phyloP scores from a whole-genome alignment of 2,888 invertebrate species.

The Chymomyza fuscimana region DNA sequence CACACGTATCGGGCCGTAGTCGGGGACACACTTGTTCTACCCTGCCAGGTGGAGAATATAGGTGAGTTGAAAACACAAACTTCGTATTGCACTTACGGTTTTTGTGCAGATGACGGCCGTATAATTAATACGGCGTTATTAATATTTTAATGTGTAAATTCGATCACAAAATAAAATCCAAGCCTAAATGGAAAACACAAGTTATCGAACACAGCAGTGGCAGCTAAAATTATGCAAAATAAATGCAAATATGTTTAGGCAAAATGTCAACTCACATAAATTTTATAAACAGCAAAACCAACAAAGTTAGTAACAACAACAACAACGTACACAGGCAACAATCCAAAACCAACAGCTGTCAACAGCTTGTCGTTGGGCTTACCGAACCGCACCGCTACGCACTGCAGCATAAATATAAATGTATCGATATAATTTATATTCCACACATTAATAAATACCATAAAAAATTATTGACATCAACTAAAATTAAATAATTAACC shows the following conservation, averaged over 20 bases:
- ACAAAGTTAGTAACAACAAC: constrained; percentile 14
- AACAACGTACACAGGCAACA: constrained; percentile 23
- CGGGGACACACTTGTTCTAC: constrained; percentile 88
- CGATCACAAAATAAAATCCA: constrained; percentile 36
- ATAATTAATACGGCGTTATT: constrained; percentile 55
- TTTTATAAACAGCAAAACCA: constrained; percentile 52
- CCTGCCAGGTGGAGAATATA: constrained; percentile 89
- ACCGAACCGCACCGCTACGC: constrained; percentile 12
- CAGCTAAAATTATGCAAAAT: constrained; percentile 53
- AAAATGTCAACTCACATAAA: constrained; percentile 64
- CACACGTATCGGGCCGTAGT: constrained; percentile 89
- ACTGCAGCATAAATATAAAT: not conserved
- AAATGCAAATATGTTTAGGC: constrained; percentile 60
- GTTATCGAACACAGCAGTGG: constrained; percentile 13
- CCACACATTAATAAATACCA: constrained; percentile 23
- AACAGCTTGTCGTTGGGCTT: constrained; percentile 54
- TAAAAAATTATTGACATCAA: constrained; percentile 30
- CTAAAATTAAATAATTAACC: constrained; percentile 55
- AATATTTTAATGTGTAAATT: constrained; percentile 54
- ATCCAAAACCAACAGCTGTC: constrained; percentile 63
- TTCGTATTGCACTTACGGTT: constrained; percentile 14
- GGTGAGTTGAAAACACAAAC: constrained; percentile 81
- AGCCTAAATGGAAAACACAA: constrained; percentile 16
- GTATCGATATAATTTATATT: not conserved
- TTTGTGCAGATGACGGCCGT: constrained; percentile 22